Evolutionary conservation across 2,113 vertebrate species (phyloP), one percentile per base, ranked within the genome.

Genomic region (Neofelis nebulosa): DNA sequence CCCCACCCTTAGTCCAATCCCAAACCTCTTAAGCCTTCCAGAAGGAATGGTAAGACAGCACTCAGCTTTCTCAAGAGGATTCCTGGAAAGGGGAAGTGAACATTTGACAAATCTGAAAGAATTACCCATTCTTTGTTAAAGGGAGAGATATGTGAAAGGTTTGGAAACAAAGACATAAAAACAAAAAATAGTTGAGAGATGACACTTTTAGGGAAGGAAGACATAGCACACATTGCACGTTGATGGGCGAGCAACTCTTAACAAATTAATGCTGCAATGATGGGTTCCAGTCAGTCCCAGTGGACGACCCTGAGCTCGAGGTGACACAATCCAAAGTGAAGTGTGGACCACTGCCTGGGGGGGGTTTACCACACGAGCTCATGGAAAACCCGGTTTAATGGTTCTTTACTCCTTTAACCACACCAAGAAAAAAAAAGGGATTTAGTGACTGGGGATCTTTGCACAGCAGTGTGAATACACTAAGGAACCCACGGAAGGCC

Each of bases 51-150:
- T 16, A 71, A 65, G 7, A 76, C 1, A 69, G 21, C 15, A 14
- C 13, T 36, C 2, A 66, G 71, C 7, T 45, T 81, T 50, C 45
- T 25, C 65, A 84, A 81, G 12, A 90, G 16, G 19, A 63, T 76
- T 63, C n/a, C 33, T 52, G 45, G 61, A 7, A 71, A 92, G 7
- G 6, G 15, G 5, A 15, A 73, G 21, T 21, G 36, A 66, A 85
- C 9, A 48, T 38, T 11, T 83, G 19, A 96, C 74, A 97, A 66
- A 89, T 89, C 36, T 61, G n/a, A 82, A 91, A 31, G n/a, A 78
- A 48, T 29, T 31, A 48, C 16, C 74, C 74, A 78, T 31, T 48
- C 27, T 48, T 66, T 79, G 71, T 68, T 15, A 31, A 94, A 85
- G 36, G 15, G 21, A 48, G 15, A 94, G 66, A 69, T 45, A 83